Conservation (phyloP, 2,888 invertebrate genomes). For the Metacarcinus magister region DNA sequence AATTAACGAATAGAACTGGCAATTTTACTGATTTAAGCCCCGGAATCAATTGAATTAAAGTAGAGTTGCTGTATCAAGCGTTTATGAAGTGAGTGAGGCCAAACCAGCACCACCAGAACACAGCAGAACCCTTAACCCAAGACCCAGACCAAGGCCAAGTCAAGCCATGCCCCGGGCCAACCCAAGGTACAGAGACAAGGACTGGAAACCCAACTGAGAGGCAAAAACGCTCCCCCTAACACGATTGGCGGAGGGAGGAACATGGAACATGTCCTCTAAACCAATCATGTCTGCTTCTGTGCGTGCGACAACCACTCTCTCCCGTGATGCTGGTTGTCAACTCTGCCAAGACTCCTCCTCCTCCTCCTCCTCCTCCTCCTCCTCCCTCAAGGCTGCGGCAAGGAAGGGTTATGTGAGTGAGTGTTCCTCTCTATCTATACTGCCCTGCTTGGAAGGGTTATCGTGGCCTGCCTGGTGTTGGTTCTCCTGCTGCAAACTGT, state of each 20-base stretch:
- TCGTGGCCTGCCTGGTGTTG: background rate
- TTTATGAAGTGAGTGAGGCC: background rate
- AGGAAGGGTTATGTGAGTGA: background rate
- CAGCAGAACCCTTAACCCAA: background rate
- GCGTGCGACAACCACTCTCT: conserved; percentile 3
- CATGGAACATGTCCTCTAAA: background rate
- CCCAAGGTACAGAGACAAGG: background rate
- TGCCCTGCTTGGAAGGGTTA: background rate
- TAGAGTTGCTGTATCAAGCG: background rate
- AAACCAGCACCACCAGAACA: background rate
- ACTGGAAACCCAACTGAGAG: background rate
- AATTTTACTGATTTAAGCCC: background rate
- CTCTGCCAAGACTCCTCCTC: background rate
- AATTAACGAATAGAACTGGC: background rate
- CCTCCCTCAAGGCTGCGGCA: background rate
- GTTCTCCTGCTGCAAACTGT: background rate
- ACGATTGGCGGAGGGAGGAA: conserved; percentile 13
- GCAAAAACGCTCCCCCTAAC: conserved; percentile 1
- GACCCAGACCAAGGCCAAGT: no score
- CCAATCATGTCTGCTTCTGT: conserved; percentile 26
- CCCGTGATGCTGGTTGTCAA: background rate
- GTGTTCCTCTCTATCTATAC: background rate
- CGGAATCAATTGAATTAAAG: background rate
- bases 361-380: background rate
- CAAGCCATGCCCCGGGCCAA: background rate